These are phyloP conservation scores for Cochlearius cochlearius DNA, from an alignment of 2,113 vertebrate genomes.

Conservation along the genomic window DNA sequence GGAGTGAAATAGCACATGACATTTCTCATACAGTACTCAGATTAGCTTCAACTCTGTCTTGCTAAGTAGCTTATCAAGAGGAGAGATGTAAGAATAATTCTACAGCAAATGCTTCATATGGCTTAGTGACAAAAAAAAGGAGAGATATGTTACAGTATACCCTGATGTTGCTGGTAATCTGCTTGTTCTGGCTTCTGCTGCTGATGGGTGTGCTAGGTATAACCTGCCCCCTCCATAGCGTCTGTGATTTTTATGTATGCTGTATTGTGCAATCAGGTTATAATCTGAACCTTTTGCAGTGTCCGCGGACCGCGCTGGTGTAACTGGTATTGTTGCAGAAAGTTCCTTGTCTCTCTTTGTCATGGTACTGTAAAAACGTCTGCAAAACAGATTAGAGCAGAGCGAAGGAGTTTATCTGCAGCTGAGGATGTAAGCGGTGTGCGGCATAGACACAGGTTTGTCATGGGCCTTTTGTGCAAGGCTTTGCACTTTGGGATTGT, in stretches of 20 bases:
- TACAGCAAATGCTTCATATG: background rate
- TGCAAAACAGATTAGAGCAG: background rate
- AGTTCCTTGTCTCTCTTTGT: background rate
- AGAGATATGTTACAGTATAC: background rate
- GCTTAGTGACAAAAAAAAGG: conserved; percentile 16
- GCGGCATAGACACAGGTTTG: background rate
- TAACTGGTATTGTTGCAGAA: background rate
- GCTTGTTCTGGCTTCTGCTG: background rate
- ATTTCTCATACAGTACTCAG: background rate
- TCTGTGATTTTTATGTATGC: background rate
- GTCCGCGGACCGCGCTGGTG: background rate
- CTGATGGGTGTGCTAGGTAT: background rate
- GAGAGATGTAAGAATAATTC: conserved; percentile 21
- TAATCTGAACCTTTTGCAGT: background rate
- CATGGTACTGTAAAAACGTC: background rate
- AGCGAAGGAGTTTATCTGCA: background rate
- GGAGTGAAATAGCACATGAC: background rate
- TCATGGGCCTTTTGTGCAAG: background rate
- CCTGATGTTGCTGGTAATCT: background rate
- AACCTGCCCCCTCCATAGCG: background rate
- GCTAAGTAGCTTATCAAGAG: conserved; percentile 45
- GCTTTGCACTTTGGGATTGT: background rate
- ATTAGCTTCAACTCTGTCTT: background rate
- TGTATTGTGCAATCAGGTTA: background rate
- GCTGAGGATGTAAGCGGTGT: background rate